Conservation (phyloP, 2,797 vertebrate species). For the Carcharodon carcharias region DNA sequence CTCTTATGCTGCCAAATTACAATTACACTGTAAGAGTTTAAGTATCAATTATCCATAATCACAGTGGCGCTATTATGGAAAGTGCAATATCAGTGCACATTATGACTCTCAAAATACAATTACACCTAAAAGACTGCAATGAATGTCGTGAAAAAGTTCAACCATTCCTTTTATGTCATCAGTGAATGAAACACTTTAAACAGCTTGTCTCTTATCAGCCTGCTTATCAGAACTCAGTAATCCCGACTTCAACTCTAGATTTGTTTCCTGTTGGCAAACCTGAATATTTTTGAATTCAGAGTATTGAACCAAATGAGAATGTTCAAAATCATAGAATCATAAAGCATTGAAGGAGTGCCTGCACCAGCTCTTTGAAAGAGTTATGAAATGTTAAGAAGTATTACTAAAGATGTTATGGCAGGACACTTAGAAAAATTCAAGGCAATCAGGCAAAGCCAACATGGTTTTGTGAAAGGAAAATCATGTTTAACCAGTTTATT, state of each 20-base stretch:
- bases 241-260: not conserved
- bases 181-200: slow-evolving; percentile 1
- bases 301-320: not conserved
- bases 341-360: not conserved
- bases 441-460: no score
- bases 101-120: slow-evolving; percentile 5
- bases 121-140: not conserved
- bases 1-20: not conserved
- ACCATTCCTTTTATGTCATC: not conserved
- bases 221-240: not conserved
- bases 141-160: not conserved
- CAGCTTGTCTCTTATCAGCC: not conserved
- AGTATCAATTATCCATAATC: not conserved
- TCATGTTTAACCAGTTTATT: no score
- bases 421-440: no score
- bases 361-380: not conserved
- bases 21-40: slow-evolving; percentile 7
- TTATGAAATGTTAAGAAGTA: no score
- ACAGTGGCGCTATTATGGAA: not conserved
- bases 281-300: not conserved
- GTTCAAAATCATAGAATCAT: not conserved
- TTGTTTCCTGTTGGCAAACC: not conserved
- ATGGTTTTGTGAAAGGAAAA: no score
- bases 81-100: not conserved
- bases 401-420: no score